A percentile compares a stretch with the other conserved stretches of the same genome.
These are phyloP conservation scores for Torymus aiolomorphi DNA, from an alignment of 2,888 invertebrate species.

Conservation along the genomic window DNA sequence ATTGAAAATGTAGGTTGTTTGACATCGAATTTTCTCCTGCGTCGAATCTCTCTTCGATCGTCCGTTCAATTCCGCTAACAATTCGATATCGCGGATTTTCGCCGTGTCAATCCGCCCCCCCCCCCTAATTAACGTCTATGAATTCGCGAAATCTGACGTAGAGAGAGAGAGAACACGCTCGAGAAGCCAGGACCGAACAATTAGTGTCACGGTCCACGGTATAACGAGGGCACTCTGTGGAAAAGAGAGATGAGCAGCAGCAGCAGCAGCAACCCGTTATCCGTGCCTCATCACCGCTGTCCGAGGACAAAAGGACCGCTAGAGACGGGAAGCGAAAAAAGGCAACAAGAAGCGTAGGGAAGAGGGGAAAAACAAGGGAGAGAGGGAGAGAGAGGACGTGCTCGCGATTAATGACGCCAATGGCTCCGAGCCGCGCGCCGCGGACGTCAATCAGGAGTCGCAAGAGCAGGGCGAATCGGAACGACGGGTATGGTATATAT, in stretches of 20 bases:
- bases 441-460: conserved; percentile 30
- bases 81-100: conserved; percentile 35
- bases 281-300: background rate
- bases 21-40: too few species aligned
- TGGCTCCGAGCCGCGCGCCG: conserved; percentile 3
- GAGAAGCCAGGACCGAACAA: conserved; percentile 44
- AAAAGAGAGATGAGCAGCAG: conserved; percentile 5
- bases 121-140: conserved; percentile 51
- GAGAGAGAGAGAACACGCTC: too few species aligned
- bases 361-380: background rate
- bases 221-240: conserved; percentile 47
- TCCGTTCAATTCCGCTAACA: conserved; percentile 9
- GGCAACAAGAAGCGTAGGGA: background rate
- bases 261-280: background rate
- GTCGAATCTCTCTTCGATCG: too few species aligned
- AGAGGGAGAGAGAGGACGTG: conserved; percentile 31
- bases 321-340: background rate
- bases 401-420: conserved; percentile 46
- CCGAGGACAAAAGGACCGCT: conserved; percentile 9
- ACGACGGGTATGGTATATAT: conserved; percentile 9
- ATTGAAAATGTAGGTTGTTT: too few species aligned
- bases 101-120: background rate
- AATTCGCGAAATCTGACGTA: conserved; percentile 39
- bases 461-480: background rate
- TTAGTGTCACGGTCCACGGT: conserved; percentile 48